Evolutionary conservation across 2,113 vertebrate species (phyloP).

Genomic region (Cepphus grylle): DNA sequence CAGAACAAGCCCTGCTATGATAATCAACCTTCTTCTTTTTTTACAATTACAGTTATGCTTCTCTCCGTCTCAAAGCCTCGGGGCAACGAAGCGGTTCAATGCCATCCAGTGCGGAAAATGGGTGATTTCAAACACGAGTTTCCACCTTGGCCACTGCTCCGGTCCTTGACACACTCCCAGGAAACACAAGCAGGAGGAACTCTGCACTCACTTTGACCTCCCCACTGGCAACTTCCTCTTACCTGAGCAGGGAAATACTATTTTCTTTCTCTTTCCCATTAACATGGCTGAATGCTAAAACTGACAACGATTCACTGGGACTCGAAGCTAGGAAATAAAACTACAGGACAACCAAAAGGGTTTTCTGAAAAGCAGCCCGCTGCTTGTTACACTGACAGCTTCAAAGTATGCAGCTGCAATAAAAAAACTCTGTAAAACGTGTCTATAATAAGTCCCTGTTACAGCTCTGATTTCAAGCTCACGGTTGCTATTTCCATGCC

Average conservation of each 20-base stretch:
- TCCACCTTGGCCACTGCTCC: not conserved
- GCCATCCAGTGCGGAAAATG: not conserved
- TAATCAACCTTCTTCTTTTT: not conserved
- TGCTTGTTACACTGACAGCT: conserved; percentile 55
- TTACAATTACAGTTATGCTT: conserved; percentile 24
- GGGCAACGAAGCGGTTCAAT: not conserved
- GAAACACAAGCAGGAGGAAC: not conserved
- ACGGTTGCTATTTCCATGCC: conserved; percentile 60
- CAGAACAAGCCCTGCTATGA: not conserved
- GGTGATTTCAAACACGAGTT: conserved; percentile 8
- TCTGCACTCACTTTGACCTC: not conserved
- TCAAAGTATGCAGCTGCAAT: conserved; percentile 53
- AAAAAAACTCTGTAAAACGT: conserved; percentile 57
- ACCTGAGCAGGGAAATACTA: conserved; percentile 1
- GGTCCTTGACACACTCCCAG: not conserved
- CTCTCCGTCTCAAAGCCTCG: not conserved
- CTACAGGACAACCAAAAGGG: not conserved
- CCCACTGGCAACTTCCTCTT: not conserved
- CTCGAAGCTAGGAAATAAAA: not conserved
- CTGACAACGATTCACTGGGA: conserved; percentile 4
- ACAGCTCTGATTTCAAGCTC: conserved; percentile 55
- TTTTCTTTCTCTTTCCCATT: conserved; percentile 14
- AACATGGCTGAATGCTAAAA: conserved; percentile 42
- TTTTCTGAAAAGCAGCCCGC: conserved; percentile 40
- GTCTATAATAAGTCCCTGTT: conserved; percentile 47